Conservation (phyloP, 2,888 invertebrate genomes). For the Pterostichus niger region DNA sequence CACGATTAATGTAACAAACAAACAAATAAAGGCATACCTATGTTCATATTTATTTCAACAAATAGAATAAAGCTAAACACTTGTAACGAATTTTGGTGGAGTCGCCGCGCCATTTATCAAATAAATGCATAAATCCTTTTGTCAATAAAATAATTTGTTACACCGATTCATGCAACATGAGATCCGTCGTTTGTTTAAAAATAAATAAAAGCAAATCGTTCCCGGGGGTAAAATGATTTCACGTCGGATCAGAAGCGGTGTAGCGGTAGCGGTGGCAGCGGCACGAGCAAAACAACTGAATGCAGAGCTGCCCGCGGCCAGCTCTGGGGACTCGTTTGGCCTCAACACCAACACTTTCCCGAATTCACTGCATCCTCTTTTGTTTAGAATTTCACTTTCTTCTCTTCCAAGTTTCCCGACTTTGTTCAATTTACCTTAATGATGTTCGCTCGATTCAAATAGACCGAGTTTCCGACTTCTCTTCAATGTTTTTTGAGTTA, state of each 20-base stretch:
- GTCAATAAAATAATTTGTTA: conserved; percentile 44
- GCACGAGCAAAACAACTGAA: background rate
- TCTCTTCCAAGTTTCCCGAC: conserved; percentile 30
- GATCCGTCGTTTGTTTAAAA: conserved; percentile 49
- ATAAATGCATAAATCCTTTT: background rate
- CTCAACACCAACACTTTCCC: conserved; percentile 15
- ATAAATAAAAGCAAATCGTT: conserved; percentile 55
- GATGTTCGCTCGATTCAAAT: conserved; percentile 49
- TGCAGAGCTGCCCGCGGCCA: conserved; percentile 16
- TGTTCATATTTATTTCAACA: no score
- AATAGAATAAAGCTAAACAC: no score
- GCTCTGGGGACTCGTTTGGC: conserved; percentile 38
- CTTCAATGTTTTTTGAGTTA: conserved; percentile 46
- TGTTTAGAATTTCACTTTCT: conserved; percentile 53
- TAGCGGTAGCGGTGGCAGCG: background rate
- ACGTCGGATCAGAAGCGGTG: background rate
- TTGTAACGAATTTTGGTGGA: background rate
- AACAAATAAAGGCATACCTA: no score
- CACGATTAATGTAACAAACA: no score
- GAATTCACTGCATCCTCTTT: conserved; percentile 34
- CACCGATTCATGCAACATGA: conserved; percentile 22
- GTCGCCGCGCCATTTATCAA: conserved; percentile 1
- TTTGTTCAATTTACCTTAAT: conserved; percentile 59
- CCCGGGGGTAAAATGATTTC: conserved; percentile 43
- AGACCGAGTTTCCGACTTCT: conserved; percentile 39